Conservation (phyloP, 2,888 invertebrate genomes). For the Amiota communis region DNA sequence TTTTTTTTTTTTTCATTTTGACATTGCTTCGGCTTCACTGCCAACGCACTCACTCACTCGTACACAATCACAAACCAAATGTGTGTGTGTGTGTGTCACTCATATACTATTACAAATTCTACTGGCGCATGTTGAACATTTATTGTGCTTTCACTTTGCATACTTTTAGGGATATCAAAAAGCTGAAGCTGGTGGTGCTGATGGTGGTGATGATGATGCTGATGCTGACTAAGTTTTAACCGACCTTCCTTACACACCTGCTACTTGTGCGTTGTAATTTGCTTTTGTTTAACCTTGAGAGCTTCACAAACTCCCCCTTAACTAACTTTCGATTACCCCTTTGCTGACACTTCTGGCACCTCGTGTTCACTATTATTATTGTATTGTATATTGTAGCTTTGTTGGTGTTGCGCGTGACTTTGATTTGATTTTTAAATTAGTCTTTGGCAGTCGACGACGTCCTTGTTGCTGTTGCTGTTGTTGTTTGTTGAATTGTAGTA, state of each 20-base stretch:
- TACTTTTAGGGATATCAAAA: conserved; percentile 44
- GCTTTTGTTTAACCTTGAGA: conserved; percentile 44
- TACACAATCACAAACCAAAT: conserved; percentile 11
- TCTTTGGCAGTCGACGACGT: conserved; percentile 49
- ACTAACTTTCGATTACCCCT: neutral
- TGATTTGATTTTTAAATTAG: conserved; percentile 69
- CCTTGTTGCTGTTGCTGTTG: conserved; percentile 30
- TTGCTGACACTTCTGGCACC: neutral
- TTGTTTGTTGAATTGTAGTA: conserved; percentile 28
- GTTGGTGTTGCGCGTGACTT: conserved; percentile 66
- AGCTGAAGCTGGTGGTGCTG: neutral
- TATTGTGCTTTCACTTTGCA: conserved; percentile 43
- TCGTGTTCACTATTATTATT: neutral
- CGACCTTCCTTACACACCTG: conserved; percentile 47
- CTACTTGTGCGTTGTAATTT: conserved; percentile 43
- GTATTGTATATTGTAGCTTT: conserved; percentile 49
- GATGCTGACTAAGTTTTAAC: conserved; percentile 33
- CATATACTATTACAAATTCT: neutral
- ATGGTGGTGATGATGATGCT: neutral
- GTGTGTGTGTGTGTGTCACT: conserved; percentile 1
- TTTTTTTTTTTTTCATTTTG: conserved; percentile 41
- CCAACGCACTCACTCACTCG: conserved; percentile 36
- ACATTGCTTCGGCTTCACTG: conserved; percentile 46
- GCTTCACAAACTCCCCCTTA: conserved; percentile 5
- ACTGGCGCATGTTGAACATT: conserved; percentile 39